A percentile compares a stretch with the other conserved stretches of the same genome.
These are phyloP conservation scores for Malurus alboscapulatus DNA, from an alignment of 2,113 vertebrate species.

Conservation along the genomic window DNA sequence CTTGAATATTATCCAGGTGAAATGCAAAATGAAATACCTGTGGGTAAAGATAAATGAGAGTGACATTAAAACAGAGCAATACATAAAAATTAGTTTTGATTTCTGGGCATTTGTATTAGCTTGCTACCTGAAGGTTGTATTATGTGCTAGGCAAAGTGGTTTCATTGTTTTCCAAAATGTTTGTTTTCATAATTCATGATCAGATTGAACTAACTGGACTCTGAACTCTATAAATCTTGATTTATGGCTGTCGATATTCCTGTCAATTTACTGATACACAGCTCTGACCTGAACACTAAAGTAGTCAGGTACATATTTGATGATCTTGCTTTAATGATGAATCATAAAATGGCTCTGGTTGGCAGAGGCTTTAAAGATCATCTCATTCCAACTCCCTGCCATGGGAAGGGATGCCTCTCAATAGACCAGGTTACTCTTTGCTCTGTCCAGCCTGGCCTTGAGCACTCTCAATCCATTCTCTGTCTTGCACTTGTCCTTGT, in stretches of 20 bases:
- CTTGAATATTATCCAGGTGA: not conserved
- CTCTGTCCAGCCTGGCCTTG: not conserved
- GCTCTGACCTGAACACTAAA: not conserved
- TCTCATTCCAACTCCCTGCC: not conserved
- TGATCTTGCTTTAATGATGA: not conserved
- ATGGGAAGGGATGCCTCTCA: not conserved
- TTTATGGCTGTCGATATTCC: slow-evolving; percentile 37
- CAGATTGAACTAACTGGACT: slow-evolving; percentile 12
- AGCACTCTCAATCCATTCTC: not conserved
- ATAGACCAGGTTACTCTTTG: not conserved
- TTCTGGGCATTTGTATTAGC: not conserved
- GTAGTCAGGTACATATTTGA: not conserved
- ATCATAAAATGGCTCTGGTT: not conserved
- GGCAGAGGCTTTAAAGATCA: not conserved
- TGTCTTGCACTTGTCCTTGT: not conserved
- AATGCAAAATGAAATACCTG: not conserved
- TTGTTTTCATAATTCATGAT: slow-evolving; percentile 48
- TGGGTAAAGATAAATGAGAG: not conserved
- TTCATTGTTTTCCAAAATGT: slow-evolving; percentile 18
- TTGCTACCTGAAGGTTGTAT: not conserved
- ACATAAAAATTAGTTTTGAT: not conserved
- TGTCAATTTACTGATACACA: slow-evolving; percentile 38
- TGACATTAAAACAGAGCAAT: not conserved
- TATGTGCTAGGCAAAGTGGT: not conserved
- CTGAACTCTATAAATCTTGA: slow-evolving; percentile 5